Evolutionary conservation across 2,797 vertebrate genomes (phyloP).

Genomic region (Pipistrellus nathusii): DNA sequence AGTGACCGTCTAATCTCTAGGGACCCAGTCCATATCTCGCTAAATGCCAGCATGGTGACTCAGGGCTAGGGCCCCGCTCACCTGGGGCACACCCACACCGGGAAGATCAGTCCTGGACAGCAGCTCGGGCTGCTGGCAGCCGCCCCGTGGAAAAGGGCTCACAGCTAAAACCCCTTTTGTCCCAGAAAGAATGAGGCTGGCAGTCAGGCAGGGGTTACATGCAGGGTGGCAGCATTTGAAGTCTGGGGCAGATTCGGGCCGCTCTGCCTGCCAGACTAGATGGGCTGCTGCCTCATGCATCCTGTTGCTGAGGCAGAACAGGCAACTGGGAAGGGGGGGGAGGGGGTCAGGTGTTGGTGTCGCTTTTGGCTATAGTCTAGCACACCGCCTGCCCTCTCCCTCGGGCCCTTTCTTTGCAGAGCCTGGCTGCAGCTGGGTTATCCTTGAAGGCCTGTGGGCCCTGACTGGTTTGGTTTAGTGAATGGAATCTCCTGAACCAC

Average conservation of each 20-base stretch:
- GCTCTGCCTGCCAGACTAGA: slow-evolving; percentile 89
- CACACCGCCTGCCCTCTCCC: slow-evolving; percentile 19
- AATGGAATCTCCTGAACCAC: background rate
- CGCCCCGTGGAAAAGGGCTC: slow-evolving; percentile 8
- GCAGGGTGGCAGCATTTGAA: slow-evolving; percentile 87
- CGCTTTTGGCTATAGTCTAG: slow-evolving; percentile 81
- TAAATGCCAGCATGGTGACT: background rate
- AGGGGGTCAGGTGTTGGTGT: slow-evolving; percentile 78
- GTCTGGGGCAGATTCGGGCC: slow-evolving; percentile 92
- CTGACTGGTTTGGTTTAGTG: background rate
- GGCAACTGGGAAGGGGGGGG: slow-evolving; percentile 66
- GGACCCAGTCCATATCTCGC: background rate
- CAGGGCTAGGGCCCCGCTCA: background rate
- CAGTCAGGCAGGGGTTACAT: slow-evolving; percentile 93
- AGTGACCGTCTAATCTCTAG: background rate
- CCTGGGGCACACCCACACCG: background rate
- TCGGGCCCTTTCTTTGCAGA: slow-evolving; percentile 72
- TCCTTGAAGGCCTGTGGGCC: background rate
- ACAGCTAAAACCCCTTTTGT: slow-evolving; percentile 69
- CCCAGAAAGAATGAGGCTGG: slow-evolving; percentile 84
- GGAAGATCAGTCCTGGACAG: background rate
- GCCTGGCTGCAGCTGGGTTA: slow-evolving; percentile 53
- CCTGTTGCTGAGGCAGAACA: slow-evolving; percentile 90
- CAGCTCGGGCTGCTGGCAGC: background rate
- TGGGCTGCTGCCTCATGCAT: slow-evolving; percentile 90